phyloP scores from a whole-genome alignment of 2,797 vertebrate genomes.

The Paratrypauchen microcephalus region DNA sequence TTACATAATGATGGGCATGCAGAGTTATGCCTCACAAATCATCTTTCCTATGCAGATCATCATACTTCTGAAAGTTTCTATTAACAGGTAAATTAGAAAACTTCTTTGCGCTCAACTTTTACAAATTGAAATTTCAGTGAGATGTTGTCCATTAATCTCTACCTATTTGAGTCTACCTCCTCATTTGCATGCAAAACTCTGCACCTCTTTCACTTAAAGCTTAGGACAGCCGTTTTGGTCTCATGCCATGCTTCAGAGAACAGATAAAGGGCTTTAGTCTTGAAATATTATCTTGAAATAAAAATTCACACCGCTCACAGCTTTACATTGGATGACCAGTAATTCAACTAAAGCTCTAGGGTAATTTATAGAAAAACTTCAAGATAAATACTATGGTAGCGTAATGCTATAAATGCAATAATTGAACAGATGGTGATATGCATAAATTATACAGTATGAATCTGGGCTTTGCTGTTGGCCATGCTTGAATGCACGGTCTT shows the following conservation, averaged over 20 bases:
- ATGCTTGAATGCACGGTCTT: constrained; percentile 49
- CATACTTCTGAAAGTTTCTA: neutral
- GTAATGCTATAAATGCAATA: neutral
- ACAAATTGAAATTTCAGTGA: constrained; percentile 14
- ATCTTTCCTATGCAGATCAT: constrained; percentile 2
- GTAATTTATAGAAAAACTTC: neutral
- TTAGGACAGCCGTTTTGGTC: constrained; percentile 4
- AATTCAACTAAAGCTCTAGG: neutral
- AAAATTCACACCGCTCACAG: constrained; percentile 27
- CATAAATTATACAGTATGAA: neutral
- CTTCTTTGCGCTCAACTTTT: constrained; percentile 10
- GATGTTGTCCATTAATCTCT: constrained; percentile 43
- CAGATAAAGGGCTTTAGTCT: constrained; percentile 44
- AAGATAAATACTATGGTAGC: neutral
- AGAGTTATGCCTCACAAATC: constrained; percentile 33
- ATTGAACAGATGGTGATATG: constrained; percentile 1
- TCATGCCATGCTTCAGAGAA: constrained; percentile 39
- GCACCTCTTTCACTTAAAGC: neutral
- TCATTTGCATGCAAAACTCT: constrained; percentile 63
- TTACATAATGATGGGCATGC: constrained; percentile 32
- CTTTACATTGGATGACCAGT: constrained; percentile 23
- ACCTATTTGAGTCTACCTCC: constrained; percentile 37
- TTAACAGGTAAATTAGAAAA: constrained; percentile 14
- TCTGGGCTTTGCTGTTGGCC: constrained; percentile 8
- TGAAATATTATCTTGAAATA: too few species aligned